Percentiles rank a stretch among this genome's conserved stretches.
phyloP scores from a whole-genome alignment of 2,797 vertebrate species.

The Tokudaia tokunoshimensis region DNA sequence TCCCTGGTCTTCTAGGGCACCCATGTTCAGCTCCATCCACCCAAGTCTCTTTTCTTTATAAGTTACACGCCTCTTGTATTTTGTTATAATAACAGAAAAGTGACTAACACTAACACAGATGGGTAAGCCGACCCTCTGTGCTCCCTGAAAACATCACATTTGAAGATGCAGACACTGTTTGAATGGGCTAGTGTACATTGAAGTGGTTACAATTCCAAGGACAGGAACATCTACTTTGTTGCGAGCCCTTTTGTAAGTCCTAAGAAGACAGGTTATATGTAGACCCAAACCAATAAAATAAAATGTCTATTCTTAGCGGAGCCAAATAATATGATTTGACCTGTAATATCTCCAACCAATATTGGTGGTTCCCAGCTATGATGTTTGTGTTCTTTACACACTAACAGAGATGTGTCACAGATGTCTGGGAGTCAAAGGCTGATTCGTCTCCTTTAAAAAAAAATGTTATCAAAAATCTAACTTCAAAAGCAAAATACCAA shows the following conservation, averaged over 20 bases:
- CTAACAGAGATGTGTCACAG: background rate
- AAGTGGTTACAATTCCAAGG: background rate
- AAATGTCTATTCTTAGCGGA: background rate
- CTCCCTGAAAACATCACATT: constrained; percentile 16
- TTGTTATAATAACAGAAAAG: background rate
- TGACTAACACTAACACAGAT: background rate
- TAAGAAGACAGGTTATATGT: background rate
- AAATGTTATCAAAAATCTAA: constrained; percentile 45
- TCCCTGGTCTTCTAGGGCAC: background rate
- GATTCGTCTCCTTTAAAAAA: background rate
- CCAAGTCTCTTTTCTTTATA: background rate
- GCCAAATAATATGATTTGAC: background rate
- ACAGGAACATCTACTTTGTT: background rate
- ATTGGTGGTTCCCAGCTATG: background rate
- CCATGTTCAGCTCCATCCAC: background rate
- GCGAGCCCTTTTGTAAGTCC: background rate
- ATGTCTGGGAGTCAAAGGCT: background rate
- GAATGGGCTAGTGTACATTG: background rate
- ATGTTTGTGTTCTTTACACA: constrained; percentile 24
- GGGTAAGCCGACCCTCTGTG: background rate
- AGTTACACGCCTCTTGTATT: background rate
- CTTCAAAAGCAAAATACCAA: constrained; percentile 68
- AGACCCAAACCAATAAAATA: background rate
- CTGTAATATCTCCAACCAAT: constrained; percentile 5
- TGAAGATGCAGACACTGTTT: background rate